Base-by-base conservation (phyloP, 2,888 invertebrate species). In the Pogonocherus hispidulus region DNA sequence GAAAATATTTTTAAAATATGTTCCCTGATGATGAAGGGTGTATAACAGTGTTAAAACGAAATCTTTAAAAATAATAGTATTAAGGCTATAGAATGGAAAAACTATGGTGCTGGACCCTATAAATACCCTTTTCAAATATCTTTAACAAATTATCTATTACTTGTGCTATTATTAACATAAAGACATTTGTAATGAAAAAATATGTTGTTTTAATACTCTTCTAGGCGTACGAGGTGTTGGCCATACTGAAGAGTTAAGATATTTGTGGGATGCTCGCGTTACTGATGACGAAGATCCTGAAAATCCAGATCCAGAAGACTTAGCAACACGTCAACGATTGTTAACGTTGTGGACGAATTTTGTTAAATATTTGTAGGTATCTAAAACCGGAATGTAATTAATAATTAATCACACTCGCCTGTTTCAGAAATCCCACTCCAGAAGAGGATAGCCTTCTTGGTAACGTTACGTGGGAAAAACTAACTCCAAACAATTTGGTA, bases 361-460 rank as follows among this genome's bases (percentile, higher is more conserved):
- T 27, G 51, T 68, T 6, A 68, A 68, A 37, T 35, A 68, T n/a
- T 54, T 54, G 68, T 68, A 47, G 54, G 64, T 51, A 14, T 35
- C 22, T 55, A 18, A 18, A 9, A 23, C 1, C 8, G 2, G 4
- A 41, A 9, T 14, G 4, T 22, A 22, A 0, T n/a, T 3, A 16
- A 41, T 16, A 14, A 41, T 1, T 41, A 41, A 1, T 41, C 0
- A 41, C 5, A 9, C 20, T 64, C 5, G 5, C 8, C n/a, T 46
- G 32, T 46, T 62, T 9, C 32, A 64, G 68, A 20, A 68, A 64
- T 35, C 68, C 68, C 1, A 68, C 68, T 41, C 68, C 68, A 9
- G n/a, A 44, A 6, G 11, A 62, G 27, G 64, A 68, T 32, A 9
- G 14, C n/a, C 11, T 54, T 23, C 5, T 68, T 16, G 47, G 55